Base-by-base conservation (phyloP, 2,888 invertebrate species). In the Drosophila acutilabella region DNA sequence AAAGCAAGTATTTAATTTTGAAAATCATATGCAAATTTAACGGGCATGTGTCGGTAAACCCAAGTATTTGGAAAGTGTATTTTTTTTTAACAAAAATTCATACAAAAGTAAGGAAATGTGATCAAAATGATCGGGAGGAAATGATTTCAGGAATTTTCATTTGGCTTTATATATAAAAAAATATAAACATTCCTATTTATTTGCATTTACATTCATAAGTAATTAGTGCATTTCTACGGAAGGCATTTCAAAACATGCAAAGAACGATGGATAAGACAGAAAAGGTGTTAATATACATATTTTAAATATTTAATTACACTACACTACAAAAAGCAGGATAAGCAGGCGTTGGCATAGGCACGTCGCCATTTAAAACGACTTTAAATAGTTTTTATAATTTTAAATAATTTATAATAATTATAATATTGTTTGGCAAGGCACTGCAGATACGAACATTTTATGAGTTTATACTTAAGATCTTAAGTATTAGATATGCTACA, bases 71-170 rank as follows among this genome's bases (percentile, higher is more conserved):
- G 13, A 56, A 64, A 64, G 36, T 4, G 8, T 18, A 2, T 44
- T 65, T 48, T 8, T 30, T 30, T 30, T 30, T 30, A 60, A 76
- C 53, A 44, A 26, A 68, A 75, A 73, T 45, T 51, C 52, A 76
- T 52, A 65, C 48, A 60, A 76, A 71, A 64, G 33, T 56, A 80
- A 73, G 38, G 20, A 60, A 73, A 74, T 38, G 72, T 75, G 66
- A 74, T 78, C 48, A 79, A 71, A 54, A 74, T 83, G 71, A 71
- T 80, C 57, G 42, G 68, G 74, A 53, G 74, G 73, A 44, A 87
- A 71, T 78, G 78, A 62, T 40, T 57, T 53, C 4, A 61, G 85
- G 67, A 66, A 54, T 47, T 67, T 11, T 59, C 30, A 58, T 54
- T 42, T 52, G 78, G 59, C 20, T 56, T 33, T 36, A 50, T 58